Percentiles rank a stretch among this genome's conserved stretches.
Evolutionary conservation across 2,113 vertebrate species (phyloP).

Genomic region (Pundamilia nyererei): DNA sequence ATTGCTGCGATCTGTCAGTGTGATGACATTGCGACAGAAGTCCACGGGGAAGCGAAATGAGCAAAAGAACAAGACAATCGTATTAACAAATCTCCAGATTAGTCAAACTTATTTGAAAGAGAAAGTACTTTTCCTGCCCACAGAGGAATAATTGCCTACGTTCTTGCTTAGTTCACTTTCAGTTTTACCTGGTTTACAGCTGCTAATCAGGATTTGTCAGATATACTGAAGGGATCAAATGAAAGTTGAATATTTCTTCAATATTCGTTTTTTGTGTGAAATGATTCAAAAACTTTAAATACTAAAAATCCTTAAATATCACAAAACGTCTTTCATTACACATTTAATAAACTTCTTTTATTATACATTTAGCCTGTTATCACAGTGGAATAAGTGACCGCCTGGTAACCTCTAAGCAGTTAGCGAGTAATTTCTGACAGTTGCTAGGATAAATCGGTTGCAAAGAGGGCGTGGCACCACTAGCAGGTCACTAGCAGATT

Average conservation of each 20-base stretch:
- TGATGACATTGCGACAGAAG: not conserved
- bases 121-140: not conserved
- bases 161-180: not conserved
- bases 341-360: not conserved
- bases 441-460: not conserved
- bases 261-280: not conserved
- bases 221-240: not conserved
- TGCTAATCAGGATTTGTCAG: not conserved
- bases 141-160: not conserved
- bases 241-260: not conserved
- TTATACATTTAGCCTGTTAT: not conserved
- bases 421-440: not conserved
- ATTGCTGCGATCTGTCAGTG: conserved; percentile 5
- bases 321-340: not conserved
- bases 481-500: not conserved
- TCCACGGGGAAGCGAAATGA: not conserved
- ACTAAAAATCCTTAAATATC: not conserved
- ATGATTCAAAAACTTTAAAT: not conserved
- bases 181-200: not conserved
- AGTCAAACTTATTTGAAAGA: not conserved
- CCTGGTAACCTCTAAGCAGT: not conserved
- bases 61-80: not conserved
- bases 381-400: not conserved
- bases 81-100: not conserved
- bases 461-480: not conserved